A percentile compares a stretch with the other conserved stretches of the same genome.
phyloP scores from a whole-genome alignment of 2,113 vertebrate species.

The Engystomops pustulosus region DNA sequence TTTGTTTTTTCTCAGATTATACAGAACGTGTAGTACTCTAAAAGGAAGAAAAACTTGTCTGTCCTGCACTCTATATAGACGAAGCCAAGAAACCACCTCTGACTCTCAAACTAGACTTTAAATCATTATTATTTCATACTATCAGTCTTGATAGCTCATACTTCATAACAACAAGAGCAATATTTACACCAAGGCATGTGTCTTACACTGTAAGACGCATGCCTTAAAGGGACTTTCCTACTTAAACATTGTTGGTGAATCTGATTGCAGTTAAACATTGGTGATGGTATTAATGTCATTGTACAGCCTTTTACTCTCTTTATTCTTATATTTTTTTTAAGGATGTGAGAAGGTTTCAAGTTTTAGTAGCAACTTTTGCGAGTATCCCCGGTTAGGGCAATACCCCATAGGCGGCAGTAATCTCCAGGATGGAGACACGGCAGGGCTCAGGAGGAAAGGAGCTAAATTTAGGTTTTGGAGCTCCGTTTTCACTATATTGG shows the following conservation, averaged over 20 bases:
- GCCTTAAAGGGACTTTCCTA: background rate
- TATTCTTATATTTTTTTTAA: no score
- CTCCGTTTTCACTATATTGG: no score
- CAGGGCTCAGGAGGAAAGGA: no score
- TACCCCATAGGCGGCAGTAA: no score
- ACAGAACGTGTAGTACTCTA: conserved; percentile 44
- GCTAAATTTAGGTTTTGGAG: no score
- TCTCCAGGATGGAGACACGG: no score
- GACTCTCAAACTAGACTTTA: background rate
- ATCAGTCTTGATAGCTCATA: background rate
- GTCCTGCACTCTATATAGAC: conserved; percentile 14
- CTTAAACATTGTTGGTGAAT: background rate
- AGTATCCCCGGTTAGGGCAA: no score
- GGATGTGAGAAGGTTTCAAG: no score
- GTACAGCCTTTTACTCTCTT: no score
- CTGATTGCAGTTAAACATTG: no score
- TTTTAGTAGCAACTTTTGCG: no score
- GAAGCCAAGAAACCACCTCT: background rate
- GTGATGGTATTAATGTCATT: no score
- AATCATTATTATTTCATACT: conserved; percentile 13
- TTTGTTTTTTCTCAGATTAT: conserved; percentile 54
- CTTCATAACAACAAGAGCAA: background rate
- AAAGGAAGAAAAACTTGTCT: conserved; percentile 51
- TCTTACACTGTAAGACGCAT: background rate
- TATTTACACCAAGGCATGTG: background rate